phyloP scores from a whole-genome alignment of 2,113 vertebrate genomes.

The human region DNA sequence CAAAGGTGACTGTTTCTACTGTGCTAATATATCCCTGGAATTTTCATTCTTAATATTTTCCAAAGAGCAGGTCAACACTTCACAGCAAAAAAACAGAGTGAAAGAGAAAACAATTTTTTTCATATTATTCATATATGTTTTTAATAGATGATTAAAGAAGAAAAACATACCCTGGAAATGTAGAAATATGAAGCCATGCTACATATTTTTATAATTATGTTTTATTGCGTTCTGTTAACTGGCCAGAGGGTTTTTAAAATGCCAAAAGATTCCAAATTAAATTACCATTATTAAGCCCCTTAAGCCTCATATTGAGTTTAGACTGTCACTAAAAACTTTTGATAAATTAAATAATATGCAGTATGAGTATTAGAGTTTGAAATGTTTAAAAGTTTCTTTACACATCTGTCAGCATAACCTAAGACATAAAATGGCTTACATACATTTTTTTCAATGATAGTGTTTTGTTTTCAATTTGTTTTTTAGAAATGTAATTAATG shows the following conservation, averaged over 20 bases:
- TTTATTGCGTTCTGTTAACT: constrained; percentile 68
- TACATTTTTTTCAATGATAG: constrained; percentile 37
- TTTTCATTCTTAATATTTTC: constrained; percentile 3
- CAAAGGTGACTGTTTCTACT: not conserved
- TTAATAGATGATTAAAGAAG: constrained; percentile 23
- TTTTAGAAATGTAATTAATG: constrained; percentile 60
- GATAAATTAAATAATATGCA: constrained; percentile 72
- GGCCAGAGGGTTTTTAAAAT: constrained; percentile 61
- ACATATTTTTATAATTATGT: constrained; percentile 63
- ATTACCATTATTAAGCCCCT: constrained; percentile 73
- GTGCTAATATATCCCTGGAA: not conserved
- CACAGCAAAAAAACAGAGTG: not conserved
- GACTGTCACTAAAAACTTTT: constrained; percentile 66
- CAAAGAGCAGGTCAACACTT: not conserved
- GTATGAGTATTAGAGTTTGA: constrained; percentile 46
- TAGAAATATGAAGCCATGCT: constrained; percentile 50
- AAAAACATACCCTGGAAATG: constrained; percentile 29
- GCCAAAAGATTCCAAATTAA: constrained; percentile 66
- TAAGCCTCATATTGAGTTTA: constrained; percentile 62
- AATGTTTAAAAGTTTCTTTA: constrained; percentile 66
- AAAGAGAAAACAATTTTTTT: not conserved
- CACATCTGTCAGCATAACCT: constrained; percentile 18
- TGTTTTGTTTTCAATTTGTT: constrained; percentile 48
- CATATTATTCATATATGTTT: not conserved
- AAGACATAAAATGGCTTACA: constrained; percentile 33